Conservation (phyloP, 2,888 invertebrate species). For the Nebria salina region DNA sequence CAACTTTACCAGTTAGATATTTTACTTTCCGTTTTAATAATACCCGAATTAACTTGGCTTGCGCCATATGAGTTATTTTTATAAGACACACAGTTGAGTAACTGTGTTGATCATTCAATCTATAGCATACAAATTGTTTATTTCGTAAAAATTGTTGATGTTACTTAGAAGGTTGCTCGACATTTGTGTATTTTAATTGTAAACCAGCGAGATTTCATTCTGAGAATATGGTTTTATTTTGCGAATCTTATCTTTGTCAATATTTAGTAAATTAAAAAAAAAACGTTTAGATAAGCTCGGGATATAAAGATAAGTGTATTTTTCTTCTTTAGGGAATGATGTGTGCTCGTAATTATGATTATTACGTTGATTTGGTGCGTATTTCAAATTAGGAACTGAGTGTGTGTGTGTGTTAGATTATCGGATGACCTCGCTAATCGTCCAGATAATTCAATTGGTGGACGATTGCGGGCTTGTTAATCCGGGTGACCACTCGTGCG, state of each 20-base stretch:
- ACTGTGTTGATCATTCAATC: too few species aligned
- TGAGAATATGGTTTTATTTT: neutral
- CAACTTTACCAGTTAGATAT: neutral
- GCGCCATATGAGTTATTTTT: neutral
- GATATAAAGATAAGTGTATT: neutral
- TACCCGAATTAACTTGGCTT: neutral
- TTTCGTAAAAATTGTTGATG: too few species aligned
- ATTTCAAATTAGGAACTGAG: neutral
- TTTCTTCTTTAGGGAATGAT: too few species aligned
- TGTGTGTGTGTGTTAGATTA: constrained; percentile 25
- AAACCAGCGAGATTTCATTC: too few species aligned
- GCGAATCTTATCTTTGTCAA: neutral
- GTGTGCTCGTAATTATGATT: too few species aligned
- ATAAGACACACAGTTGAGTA: neutral
- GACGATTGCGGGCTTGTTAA: constrained; percentile 42
- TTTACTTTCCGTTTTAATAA: neutral
- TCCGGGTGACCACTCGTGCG: constrained; percentile 43
- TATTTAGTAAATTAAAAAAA: neutral
- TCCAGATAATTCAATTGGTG: constrained; percentile 41
- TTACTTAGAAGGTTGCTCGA: too few species aligned
- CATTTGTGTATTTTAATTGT: too few species aligned
- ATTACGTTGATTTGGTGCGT: neutral
- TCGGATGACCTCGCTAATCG: constrained; percentile 39
- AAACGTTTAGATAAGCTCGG: neutral
- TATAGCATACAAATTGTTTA: too few species aligned